Percentiles rank a stretch among this genome's conserved stretches.
These are phyloP conservation scores for Mesorhabditis spiculigera DNA, from an alignment of 2,888 invertebrate genomes.

Conservation along the genomic window DNA sequence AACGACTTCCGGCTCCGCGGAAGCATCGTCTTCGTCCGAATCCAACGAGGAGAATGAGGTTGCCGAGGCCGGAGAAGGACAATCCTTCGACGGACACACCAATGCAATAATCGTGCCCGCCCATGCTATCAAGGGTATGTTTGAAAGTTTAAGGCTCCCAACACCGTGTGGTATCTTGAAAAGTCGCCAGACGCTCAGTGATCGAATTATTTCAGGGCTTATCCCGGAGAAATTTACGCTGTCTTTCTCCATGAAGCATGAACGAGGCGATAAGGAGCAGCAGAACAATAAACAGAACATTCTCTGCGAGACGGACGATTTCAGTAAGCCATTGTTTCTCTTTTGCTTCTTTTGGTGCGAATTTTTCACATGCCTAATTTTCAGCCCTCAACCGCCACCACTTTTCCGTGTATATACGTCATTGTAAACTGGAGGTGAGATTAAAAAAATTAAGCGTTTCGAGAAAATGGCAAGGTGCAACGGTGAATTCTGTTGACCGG, in stretches of 20 bases:
- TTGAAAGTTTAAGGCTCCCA: slow-evolving; percentile 63
- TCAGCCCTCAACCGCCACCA: slow-evolving; percentile 98
- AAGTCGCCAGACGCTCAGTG: background rate
- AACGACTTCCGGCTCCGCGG: too few relatives aligned
- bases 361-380: slow-evolving; percentile 13
- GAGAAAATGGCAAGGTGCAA: too few relatives aligned
- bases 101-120: slow-evolving; percentile 19
- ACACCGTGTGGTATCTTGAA: slow-evolving; percentile 69
- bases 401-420: slow-evolving; percentile 91
- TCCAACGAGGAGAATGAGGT: slow-evolving; percentile 62
- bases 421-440: slow-evolving; percentile 79
- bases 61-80: background rate
- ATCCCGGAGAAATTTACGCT: slow-evolving; percentile 71
- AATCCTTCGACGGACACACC: slow-evolving; percentile 16
- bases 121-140: slow-evolving; percentile 8
- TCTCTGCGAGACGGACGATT: slow-evolving; percentile 92
- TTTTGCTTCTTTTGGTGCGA: background rate
- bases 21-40: background rate
- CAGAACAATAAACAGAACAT: slow-evolving; percentile 93
- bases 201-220: slow-evolving; percentile 60
- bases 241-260: slow-evolving; percentile 91
- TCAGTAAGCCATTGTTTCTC: slow-evolving; percentile 71
- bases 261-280: slow-evolving; percentile 70
- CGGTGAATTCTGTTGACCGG: too few relatives aligned
- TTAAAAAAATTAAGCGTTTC: background rate